Conservation (phyloP, 2,113 vertebrate species). For the Planiliza haematocheilus region DNA sequence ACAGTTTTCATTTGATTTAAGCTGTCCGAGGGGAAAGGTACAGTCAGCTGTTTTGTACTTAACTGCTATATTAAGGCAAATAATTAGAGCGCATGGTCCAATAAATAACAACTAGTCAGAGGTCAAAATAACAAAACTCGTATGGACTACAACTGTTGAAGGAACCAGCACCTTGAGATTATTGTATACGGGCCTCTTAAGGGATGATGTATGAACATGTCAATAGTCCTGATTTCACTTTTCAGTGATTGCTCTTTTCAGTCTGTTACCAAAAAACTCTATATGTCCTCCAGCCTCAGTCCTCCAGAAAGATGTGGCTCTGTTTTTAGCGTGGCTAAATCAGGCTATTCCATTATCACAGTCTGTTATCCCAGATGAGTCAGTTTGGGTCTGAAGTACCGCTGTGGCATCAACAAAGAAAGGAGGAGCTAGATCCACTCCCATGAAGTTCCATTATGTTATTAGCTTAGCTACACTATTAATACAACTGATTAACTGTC, state of each 20-base stretch:
- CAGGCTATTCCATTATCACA: conserved; percentile 38
- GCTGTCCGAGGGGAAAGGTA: conserved; percentile 37
- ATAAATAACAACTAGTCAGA: conserved; percentile 82
- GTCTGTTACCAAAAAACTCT: too few relatives aligned
- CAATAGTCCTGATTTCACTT: too few relatives aligned
- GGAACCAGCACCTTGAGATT: too few relatives aligned
- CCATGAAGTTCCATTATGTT: not conserved
- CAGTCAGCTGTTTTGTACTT: conserved; percentile 49
- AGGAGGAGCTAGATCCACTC: not conserved
- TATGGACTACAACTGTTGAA: conserved; percentile 84
- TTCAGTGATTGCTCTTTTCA: too few relatives aligned
- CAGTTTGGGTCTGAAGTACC: not conserved
- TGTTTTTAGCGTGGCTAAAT: conserved; percentile 6
- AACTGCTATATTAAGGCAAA: conserved; percentile 62
- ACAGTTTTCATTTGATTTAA: conserved; percentile 23
- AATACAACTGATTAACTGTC: not conserved
- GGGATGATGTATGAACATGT: too few relatives aligned
- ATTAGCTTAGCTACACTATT: not conserved
- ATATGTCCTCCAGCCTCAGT: conserved; percentile 15
- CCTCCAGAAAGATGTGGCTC: conserved; percentile 31
- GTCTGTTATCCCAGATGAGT: conserved; percentile 44
- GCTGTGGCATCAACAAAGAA: conserved; percentile 2
- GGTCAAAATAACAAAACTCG: conserved; percentile 80
- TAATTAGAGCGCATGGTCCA: conserved; percentile 51
- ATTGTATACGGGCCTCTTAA: too few relatives aligned